These are phyloP conservation scores for Aphodius granarius DNA, from an alignment of 2,888 invertebrate species.

Conservation along the genomic window DNA sequence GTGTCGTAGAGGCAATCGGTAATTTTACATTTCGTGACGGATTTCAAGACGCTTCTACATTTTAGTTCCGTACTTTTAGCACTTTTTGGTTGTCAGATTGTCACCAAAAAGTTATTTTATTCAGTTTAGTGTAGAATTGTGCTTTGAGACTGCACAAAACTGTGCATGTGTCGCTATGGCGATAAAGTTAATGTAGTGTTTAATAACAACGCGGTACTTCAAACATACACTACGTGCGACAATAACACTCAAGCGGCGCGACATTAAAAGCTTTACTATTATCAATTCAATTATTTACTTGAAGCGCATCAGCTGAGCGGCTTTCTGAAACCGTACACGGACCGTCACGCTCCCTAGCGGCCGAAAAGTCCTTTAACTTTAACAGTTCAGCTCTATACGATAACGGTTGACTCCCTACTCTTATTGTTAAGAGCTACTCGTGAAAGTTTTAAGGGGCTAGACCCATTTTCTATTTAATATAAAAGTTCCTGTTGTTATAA, in stretches of 20 bases:
- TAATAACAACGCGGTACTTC: neutral
- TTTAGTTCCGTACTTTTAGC: neutral
- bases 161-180: neutral
- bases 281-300: neutral
- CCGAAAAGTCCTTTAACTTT: neutral
- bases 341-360: neutral
- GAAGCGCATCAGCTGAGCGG: neutral
- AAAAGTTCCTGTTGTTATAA: neutral
- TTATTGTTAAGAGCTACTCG: neutral
- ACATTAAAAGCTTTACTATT: neutral
- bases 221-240: neutral
- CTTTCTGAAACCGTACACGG: neutral
- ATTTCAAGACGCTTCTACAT: neutral
- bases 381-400: neutral
- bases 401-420: neutral
- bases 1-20: neutral
- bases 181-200: neutral
- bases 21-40: neutral
- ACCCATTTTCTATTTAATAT: neutral
- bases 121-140: neutral
- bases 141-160: too few relatives aligned
- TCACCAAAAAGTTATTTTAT: neutral
- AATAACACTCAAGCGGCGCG: neutral
- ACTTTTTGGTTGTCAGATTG: neutral
- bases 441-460: neutral